These are phyloP conservation scores for Okapia johnstoni DNA, from an alignment of 2,113 vertebrate species.

Conservation along the genomic window DNA sequence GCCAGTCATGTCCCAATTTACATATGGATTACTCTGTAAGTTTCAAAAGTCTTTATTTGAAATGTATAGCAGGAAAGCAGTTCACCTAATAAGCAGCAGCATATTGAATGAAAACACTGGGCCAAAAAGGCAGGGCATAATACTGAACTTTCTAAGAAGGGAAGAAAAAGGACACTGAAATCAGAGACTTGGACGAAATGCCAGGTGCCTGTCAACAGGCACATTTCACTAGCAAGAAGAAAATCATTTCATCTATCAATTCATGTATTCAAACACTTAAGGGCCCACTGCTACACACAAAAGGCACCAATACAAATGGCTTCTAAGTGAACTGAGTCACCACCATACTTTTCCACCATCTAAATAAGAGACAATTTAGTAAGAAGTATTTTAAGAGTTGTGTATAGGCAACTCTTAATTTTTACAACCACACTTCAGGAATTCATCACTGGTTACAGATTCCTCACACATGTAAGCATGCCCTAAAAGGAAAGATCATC, in stretches of 20 bases:
- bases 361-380: not conserved
- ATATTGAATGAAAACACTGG: not conserved
- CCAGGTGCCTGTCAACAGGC: not conserved
- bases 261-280: not conserved
- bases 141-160: not conserved
- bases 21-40: not conserved
- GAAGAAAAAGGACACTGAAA: not conserved
- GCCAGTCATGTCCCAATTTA: not conserved
- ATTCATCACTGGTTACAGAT: not conserved
- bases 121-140: not conserved
- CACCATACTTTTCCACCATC: not conserved
- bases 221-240: not conserved
- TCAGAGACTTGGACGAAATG: not conserved
- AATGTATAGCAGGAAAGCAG: not conserved
- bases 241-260: not conserved
- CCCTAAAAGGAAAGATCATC: not conserved
- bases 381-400: not conserved
- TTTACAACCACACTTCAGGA: not conserved
- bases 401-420: not conserved
- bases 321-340: not conserved
- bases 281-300: not conserved
- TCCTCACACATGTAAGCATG: not conserved
- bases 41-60: not conserved
- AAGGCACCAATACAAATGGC: not conserved
- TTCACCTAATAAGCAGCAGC: not conserved